Evolutionary conservation across 2,113 vertebrate genomes (phyloP).

Genomic region (Suricata suricatta): DNA sequence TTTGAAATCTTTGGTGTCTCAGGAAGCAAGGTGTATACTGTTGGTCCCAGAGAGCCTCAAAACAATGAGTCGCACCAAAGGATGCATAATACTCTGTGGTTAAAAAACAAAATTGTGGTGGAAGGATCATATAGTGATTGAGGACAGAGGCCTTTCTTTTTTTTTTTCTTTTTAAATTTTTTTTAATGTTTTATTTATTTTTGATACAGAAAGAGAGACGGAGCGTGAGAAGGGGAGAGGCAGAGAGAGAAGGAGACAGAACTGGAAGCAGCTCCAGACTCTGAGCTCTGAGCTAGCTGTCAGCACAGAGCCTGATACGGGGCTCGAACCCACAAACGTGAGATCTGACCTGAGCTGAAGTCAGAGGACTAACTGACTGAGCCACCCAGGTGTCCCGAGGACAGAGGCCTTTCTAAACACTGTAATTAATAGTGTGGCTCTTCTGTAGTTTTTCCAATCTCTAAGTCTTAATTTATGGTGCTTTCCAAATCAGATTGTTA

Average conservation of each 20-base stretch:
- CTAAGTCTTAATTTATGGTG: neutral
- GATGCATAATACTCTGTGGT: neutral
- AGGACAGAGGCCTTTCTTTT: neutral
- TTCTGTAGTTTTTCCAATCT: neutral
- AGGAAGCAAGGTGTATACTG: neutral
- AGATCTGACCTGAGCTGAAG: too few relatives aligned
- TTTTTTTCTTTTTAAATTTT: too few relatives aligned
- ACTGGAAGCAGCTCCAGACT: too few relatives aligned
- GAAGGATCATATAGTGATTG: neutral
- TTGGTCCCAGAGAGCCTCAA: neutral
- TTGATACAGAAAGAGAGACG: too few relatives aligned
- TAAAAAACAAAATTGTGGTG: neutral
- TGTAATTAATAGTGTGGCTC: neutral
- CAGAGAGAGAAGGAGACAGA: too few relatives aligned
- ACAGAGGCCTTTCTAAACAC: neutral
- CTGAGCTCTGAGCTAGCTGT: too few relatives aligned
- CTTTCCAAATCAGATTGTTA: neutral
- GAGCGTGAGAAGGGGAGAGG: too few relatives aligned
- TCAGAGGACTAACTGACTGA: too few relatives aligned
- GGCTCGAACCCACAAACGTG: too few relatives aligned
- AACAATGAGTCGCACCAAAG: neutral
- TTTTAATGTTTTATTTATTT: too few relatives aligned
- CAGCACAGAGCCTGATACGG: too few relatives aligned
- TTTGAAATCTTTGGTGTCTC: neutral
- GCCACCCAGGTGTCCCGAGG: too few relatives aligned